A percentile compares a stretch with the other conserved stretches of the same genome.
These are phyloP conservation scores for Phyllostomus discolor DNA, from an alignment of 2,113 vertebrate species.

Conservation along the genomic window DNA sequence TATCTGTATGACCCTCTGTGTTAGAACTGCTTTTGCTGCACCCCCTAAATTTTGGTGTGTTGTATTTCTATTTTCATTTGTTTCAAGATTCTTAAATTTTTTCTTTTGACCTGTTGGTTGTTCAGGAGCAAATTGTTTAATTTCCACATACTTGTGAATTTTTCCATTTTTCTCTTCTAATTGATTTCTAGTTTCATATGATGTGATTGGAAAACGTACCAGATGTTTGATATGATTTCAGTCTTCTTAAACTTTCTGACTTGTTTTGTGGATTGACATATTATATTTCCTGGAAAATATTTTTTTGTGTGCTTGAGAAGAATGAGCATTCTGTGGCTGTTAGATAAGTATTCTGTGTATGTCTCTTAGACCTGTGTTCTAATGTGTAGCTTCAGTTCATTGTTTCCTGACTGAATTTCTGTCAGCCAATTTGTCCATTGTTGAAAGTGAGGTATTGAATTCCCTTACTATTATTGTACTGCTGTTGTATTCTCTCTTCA, in stretches of 20 bases:
- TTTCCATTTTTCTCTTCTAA: neutral
- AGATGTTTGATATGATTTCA: neutral
- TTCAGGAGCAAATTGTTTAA: neutral
- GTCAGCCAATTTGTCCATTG: neutral
- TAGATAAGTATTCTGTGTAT: neutral
- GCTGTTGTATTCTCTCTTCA: neutral
- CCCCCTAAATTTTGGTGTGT: neutral
- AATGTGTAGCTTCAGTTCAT: neutral
- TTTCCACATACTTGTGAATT: neutral
- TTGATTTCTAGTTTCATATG: neutral
- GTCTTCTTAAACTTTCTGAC: neutral
- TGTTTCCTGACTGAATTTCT: neutral
- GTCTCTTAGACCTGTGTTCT: neutral
- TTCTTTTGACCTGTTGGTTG: neutral
- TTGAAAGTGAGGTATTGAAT: neutral
- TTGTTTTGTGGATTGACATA: neutral
- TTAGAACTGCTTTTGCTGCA: neutral
- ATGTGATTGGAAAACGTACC: neutral
- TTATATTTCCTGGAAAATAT: neutral
- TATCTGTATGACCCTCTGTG: neutral
- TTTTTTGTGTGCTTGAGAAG: neutral
- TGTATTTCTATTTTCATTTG: neutral
- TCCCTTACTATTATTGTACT: neutral
- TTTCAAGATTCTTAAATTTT: neutral
- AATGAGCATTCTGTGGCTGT: neutral